Evolutionary conservation across 1,140 invertebrate genomes (phyloP), one percentile per base, ranked within the genome.

Genomic region (Formica selysi): DNA sequence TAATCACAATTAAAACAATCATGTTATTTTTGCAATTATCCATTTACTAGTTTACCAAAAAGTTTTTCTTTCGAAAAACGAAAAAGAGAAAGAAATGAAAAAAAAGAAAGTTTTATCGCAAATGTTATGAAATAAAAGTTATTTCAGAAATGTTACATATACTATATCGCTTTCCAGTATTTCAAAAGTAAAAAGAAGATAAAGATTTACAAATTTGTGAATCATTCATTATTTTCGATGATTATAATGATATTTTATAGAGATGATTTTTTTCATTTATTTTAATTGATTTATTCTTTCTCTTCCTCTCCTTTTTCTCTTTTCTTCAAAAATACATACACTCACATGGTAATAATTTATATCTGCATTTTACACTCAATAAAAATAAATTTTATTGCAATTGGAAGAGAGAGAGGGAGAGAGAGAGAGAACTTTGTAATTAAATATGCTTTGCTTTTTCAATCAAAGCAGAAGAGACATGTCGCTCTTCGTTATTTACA

Each of bases 401-500:
- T 80, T 57, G 13, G 10, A 44, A 32, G 32, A 32, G 32, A 32
- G 32, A 32, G 32, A 32, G 32, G 2, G 32, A 32, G 32, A 32
- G 32, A 32, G 32, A 32, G 32, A 32, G 32, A 32, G 3, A 32
- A 32, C 32, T 54, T 11, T 68, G 29, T 64, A 80, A 57, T 80
- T 80, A 38, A 80, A 80, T 68, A 68, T 26, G 38, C 13, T 80
- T 38, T 38, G 10, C 44, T 22, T 68, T 68, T 80, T 57, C 32
- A 80, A 80, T 80, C 41, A 51, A 11, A 36, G 36, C 36, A 70
- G 16, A 57, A 19, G 44, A 38, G 26, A 26, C 64, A 22, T 13
- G n/a, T 79, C 74, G 57, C 38, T 51, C 41, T 68, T 64, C 48
- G 48, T 59, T 59, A 80, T 80, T 80, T 70, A 68, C 38, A 29